Evolutionary conservation across 2,113 vertebrate genomes (phyloP).

Genomic region (Misgurnus mizolepis): DNA sequence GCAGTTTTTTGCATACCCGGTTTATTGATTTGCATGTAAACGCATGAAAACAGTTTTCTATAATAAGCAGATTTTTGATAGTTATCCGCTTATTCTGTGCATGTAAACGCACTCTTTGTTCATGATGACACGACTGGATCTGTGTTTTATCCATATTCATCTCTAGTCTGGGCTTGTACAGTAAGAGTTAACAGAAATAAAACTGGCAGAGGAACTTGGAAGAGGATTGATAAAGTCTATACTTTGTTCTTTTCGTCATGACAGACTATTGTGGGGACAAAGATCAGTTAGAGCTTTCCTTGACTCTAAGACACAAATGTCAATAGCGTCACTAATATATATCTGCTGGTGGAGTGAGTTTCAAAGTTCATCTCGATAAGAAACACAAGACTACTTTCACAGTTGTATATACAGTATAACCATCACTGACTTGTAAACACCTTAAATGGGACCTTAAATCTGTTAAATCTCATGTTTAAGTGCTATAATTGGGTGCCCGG

Average conservation of each 20-base stretch:
- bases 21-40: too few relatives aligned
- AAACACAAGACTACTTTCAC: conserved; percentile 49
- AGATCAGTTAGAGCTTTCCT: conserved; percentile 49
- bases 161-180: too few relatives aligned
- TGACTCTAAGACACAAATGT: conserved; percentile 48
- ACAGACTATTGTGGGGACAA: conserved; percentile 48
- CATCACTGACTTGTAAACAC: conserved; percentile 22
- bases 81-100: too few relatives aligned
- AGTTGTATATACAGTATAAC: background rate
- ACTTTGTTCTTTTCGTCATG: conserved; percentile 19
- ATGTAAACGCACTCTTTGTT: too few relatives aligned
- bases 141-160: too few relatives aligned
- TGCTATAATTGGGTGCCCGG: too few relatives aligned
- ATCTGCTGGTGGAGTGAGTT: conserved; percentile 43
- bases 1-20: too few relatives aligned
- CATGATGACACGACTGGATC: too few relatives aligned
- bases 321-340: conserved; percentile 53
- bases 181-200: background rate
- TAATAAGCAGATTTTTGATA: too few relatives aligned
- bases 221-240: background rate
- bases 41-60: too few relatives aligned
- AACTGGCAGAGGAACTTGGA: background rate
- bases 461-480: too few relatives aligned
- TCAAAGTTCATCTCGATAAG: conserved; percentile 50
- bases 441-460: too few relatives aligned